Evolutionary conservation across 1,140 invertebrate species (phyloP), one percentile per base, ranked within the genome.

Genomic region (Drosophila ananassae): DNA sequence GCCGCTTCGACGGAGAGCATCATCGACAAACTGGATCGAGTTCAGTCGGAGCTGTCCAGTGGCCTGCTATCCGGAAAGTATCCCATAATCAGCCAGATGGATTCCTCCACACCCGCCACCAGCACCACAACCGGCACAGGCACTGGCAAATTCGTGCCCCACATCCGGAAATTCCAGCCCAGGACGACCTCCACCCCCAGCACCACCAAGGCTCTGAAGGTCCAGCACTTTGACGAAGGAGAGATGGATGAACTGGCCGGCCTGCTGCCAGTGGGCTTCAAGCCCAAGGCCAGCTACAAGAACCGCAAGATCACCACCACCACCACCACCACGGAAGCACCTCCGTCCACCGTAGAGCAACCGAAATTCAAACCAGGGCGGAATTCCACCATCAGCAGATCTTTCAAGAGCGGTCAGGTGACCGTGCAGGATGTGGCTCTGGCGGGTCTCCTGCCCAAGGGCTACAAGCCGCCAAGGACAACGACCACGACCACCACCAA

Each of bases 11-110:
- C 90, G 2, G 96, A 97, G 92, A 97, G 96, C 85, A 95, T 97
- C 34, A 96, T 96, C 68, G 96, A 97, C 75, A 97, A 97, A 91
- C 92, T 97, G 60, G 96, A 97, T 90, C 93, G 95, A 53, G 96
- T 96, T 9, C 96, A 97, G 75, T 97, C 96, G 0, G 96, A 97
- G 90, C 90, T 97, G 0, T 90, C 95, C 0, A 96, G 95, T 82
- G 95, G 95, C 52, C 94, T 97, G 46, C 91, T 97, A 2, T 94
- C 94, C 2, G 95, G 95, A 44, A 94, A 93, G 56, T 94, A 93
- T 62, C 91, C 90, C 6, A 91, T 91, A n/a, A 90, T 91, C 2
- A 91, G 73, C 44, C 78, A 90, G 53, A 90, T 90, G 81, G 89
- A 81, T 32, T 68, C 78, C 21, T 85, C 89, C 0, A 90, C 90